Evolutionary conservation across 2,113 vertebrate genomes (phyloP).

Genomic region (Neolamprologus falcicula): DNA sequence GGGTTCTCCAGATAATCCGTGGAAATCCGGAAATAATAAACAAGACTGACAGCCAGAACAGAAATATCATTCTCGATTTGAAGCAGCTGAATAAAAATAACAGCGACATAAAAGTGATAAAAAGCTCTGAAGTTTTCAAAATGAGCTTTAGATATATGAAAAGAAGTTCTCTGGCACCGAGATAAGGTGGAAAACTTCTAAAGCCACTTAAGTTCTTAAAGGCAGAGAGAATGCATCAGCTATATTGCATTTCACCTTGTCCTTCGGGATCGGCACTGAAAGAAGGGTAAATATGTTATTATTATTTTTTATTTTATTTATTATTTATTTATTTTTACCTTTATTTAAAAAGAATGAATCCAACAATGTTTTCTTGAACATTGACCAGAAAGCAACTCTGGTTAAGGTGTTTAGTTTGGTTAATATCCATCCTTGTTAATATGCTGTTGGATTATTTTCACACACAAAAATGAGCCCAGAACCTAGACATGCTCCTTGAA

Average conservation of each 20-base stretch:
- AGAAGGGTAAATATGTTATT: neutral
- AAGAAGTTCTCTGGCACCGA: neutral
- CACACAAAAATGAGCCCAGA: neutral
- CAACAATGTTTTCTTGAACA: neutral
- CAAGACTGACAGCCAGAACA: slow-evolving; percentile 6
- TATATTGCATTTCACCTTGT: neutral
- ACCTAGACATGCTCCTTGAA: rapidly evolving
- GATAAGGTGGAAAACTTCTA: slow-evolving; percentile 23
- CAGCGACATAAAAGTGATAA: slow-evolving; percentile 9
- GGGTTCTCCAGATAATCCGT: slow-evolving; percentile 37
- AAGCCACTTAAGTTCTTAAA: neutral
- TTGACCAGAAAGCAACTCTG: neutral
- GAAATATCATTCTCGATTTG: slow-evolving; percentile 7
- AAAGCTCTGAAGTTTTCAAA: slow-evolving; percentile 5
- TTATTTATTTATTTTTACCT: neutral
- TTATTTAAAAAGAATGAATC: neutral
- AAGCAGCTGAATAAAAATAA: slow-evolving; percentile 5
- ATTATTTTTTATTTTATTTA: neutral
- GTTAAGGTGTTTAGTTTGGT: neutral
- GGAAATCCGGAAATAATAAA: slow-evolving; percentile 46
- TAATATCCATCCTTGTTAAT: neutral
- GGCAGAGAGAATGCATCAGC: neutral
- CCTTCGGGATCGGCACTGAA: neutral
- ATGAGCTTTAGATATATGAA: slow-evolving; percentile 3
- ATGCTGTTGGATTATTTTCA: neutral